These are phyloP conservation scores for Pterocles burchelli DNA, from an alignment of 2,113 vertebrate species.

Conservation along the genomic window DNA sequence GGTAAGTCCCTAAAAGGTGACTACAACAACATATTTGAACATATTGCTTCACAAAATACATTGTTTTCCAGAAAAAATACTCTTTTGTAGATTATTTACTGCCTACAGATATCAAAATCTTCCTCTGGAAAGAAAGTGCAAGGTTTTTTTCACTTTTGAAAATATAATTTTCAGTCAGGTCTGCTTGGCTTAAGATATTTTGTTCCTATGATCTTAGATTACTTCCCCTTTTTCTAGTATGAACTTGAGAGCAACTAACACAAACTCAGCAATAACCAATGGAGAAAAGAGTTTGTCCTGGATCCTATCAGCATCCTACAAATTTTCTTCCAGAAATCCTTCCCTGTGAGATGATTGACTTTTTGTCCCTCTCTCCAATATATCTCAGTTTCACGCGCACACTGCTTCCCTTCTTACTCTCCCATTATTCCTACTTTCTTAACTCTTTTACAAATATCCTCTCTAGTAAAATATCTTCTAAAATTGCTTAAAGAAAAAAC, in stretches of 20 bases:
- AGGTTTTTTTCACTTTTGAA: not conserved
- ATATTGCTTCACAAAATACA: not conserved
- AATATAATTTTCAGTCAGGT: not conserved
- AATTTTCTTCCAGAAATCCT: not conserved
- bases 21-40: not conserved
- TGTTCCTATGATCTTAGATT: not conserved
- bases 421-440: not conserved
- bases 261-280: not conserved
- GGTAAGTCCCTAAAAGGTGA: not conserved
- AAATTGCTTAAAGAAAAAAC: not conserved
- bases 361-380: not conserved
- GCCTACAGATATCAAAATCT: not conserved
- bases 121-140: not conserved
- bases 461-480: not conserved
- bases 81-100: not conserved
- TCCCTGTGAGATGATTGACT: not conserved
- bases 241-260: not conserved
- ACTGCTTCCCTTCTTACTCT: not conserved
- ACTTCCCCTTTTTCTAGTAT: not conserved
- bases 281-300: not conserved
- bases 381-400: not conserved
- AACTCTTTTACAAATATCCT: not conserved
- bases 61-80: not conserved
- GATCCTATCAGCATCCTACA: not conserved
- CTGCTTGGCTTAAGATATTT: not conserved